These are phyloP conservation scores for Bicyclus anynana DNA, from an alignment of 1,140 invertebrate species.

Conservation along the genomic window DNA sequence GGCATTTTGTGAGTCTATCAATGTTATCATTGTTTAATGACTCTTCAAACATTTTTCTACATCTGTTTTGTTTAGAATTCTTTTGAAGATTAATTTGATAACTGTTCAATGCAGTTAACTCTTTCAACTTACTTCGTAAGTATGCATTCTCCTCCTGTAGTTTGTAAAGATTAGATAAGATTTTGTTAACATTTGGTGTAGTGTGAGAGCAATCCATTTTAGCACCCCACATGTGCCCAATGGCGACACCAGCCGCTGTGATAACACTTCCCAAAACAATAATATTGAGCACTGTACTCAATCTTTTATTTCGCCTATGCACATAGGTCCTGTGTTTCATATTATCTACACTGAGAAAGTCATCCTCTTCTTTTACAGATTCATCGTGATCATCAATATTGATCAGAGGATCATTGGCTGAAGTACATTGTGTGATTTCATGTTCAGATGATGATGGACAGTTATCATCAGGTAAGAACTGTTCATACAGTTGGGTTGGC, in stretches of 20 bases:
- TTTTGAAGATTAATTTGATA: constrained; percentile 47
- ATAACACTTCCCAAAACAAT: constrained; percentile 71
- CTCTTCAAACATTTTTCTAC: constrained; percentile 65
- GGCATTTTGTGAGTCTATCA: constrained; percentile 53
- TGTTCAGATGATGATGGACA: constrained; percentile 35
- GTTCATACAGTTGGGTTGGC: constrained; percentile 39
- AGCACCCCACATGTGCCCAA: constrained; percentile 73
- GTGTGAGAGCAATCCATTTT: constrained; percentile 64
- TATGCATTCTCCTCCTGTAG: constrained; percentile 72
- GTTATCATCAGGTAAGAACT: constrained; percentile 34
- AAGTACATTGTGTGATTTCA: constrained; percentile 33
- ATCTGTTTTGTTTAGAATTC: constrained; percentile 45
- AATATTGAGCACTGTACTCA: constrained; percentile 69
- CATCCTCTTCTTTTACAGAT: constrained; percentile 35
- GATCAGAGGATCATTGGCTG: constrained; percentile 27
- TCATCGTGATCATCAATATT: constrained; percentile 33
- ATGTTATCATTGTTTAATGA: constrained; percentile 50
- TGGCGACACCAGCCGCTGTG: constrained; percentile 66
- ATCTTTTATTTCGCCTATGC: constrained; percentile 68
- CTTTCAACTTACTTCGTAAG: constrained; percentile 63
- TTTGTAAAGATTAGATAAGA: constrained; percentile 71
- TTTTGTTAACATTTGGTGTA: constrained; percentile 63
- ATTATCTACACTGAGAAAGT: constrained; percentile 48
- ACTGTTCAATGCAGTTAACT: constrained; percentile 46
- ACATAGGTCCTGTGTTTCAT: constrained; percentile 70